Base-by-base conservation (phyloP, 2,113 vertebrate genomes). In the Nansenia antarctica region DNA sequence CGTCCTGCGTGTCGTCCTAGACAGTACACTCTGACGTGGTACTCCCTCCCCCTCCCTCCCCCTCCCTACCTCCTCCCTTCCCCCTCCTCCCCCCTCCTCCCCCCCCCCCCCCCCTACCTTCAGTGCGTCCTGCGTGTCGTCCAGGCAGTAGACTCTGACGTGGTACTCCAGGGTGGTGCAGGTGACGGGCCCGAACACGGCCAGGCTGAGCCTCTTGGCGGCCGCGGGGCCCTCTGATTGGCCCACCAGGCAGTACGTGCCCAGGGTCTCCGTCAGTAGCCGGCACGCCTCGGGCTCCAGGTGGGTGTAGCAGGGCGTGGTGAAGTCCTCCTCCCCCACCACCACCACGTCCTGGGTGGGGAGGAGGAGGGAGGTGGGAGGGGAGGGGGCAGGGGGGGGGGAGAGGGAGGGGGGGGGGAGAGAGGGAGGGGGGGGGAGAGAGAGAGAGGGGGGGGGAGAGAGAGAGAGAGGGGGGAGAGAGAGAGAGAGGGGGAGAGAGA, bases 311-410 rank as follows among this genome's bases (percentile, higher is more conserved):
- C 95, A 98, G 0, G 96, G 96, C 0, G 96, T 98, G 14, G 95
- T 97, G 82, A 98, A 97, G 86, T 97, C 96, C 71, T 98, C 96
- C 73, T 97, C 96, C 62, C 96, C 96, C 0, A 98, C 95, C 11
- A 95, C 93, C 55, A 98, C 95, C 65, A 97, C 94, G 15, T 98
- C 96, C 96, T 98, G 85, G 72, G 12, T 62, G 30, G 12, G 2
- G 54, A n/a, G 15, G 15, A 53, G 69, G 22, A 9, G 47, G 59
- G 24, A 3, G 20, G 58, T 4, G 15, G 37, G 24, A 1, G 31
- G 26, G 29, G 12, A 30, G 8, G n/a, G 53, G n/a, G 53, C 24
- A n/a, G n/a, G n/a, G n/a, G n/a, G n/a, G n/a, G n/a, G n/a, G n/a
- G n/a, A n/a, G n/a, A n/a, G n/a, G n/a, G n/a, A n/a, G n/a, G n/a